phyloP scores from a whole-genome alignment of 2,113 vertebrate species.

The Glaucidium brasilianum region DNA sequence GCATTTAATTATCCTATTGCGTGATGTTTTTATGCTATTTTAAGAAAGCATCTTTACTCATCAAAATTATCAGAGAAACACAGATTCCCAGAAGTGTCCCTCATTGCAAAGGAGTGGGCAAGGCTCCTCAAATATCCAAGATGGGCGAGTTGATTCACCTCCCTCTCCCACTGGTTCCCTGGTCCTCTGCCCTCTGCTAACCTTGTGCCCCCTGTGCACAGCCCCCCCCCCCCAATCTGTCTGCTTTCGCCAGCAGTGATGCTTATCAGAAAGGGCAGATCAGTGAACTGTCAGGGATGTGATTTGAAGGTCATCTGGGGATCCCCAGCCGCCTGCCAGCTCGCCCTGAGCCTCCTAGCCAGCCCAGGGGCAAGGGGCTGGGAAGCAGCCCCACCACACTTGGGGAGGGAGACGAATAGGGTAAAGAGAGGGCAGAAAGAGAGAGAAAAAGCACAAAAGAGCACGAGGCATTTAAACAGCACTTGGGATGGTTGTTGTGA shows the following conservation, averaged over 20 bases:
- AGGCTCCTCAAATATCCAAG: neutral
- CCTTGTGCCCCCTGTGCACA: no score
- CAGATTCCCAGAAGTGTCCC: neutral
- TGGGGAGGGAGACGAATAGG: slow-evolving; percentile 14
- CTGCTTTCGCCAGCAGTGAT: neutral
- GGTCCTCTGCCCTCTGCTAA: neutral
- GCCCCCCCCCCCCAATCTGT: neutral
- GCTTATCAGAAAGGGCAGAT: slow-evolving; percentile 44
- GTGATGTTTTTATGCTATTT: neutral
- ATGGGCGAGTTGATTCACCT: rapidly evolving
- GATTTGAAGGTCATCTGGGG: slow-evolving; percentile 13
- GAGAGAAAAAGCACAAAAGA: slow-evolving; percentile 32
- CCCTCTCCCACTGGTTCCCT: neutral
- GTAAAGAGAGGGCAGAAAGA: slow-evolving; percentile 20
- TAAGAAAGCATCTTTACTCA: neutral
- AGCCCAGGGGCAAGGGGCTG: neutral
- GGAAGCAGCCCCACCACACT: neutral
- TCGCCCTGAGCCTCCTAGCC: neutral
- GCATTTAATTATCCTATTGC: neutral
- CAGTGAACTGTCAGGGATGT: slow-evolving; percentile 45
- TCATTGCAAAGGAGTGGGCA: rapidly evolving
- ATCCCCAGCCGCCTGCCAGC: neutral
- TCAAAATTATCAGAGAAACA: neutral
- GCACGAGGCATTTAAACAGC: neutral
- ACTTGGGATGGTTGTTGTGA: neutral